Conservation (phyloP, 2,888 invertebrate genomes). For the Phyllotreta cruciferae region DNA sequence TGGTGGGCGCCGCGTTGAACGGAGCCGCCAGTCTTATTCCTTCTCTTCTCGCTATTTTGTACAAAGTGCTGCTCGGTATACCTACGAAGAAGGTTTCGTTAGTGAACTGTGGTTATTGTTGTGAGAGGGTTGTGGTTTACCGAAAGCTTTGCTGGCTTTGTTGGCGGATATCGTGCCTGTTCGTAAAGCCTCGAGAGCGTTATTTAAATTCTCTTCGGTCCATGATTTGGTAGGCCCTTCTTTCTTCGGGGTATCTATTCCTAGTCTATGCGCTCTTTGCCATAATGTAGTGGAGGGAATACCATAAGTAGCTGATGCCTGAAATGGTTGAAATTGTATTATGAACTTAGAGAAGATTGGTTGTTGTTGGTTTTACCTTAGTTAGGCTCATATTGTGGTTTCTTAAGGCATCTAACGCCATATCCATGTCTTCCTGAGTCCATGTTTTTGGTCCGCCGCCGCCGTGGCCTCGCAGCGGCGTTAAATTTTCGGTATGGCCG, state of each 20-base stretch:
- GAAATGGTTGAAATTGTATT: slow-evolving; percentile 23
- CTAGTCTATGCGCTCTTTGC: slow-evolving; percentile 88
- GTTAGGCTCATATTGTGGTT: slow-evolving; percentile 90
- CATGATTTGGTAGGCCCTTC: slow-evolving; percentile 87
- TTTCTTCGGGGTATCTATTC: slow-evolving; percentile 91
- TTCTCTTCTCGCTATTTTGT: slow-evolving; percentile 89
- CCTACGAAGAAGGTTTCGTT: slow-evolving; percentile 60
- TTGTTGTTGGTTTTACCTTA: slow-evolving; percentile 66
- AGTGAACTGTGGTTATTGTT: not conserved
- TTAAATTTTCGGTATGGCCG: slow-evolving; percentile 51
- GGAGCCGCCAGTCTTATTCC: slow-evolving; percentile 89
- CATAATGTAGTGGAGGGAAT: slow-evolving; percentile 91
- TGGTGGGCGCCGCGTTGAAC: slow-evolving; percentile 89
- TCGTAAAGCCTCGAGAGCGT: slow-evolving; percentile 80
- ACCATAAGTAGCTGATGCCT: slow-evolving; percentile 83
- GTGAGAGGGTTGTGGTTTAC: slow-evolving; percentile 52
- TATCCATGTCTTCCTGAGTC: slow-evolving; percentile 90
- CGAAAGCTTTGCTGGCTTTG: slow-evolving; percentile 90
- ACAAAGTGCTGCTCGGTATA: slow-evolving; percentile 89
- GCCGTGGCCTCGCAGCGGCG: slow-evolving; percentile 57
- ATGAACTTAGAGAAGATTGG: not conserved
- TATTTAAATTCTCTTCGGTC: slow-evolving; percentile 84
- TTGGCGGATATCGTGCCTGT: slow-evolving; percentile 89
- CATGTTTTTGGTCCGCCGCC: slow-evolving; percentile 79
- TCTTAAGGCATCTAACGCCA: slow-evolving; percentile 83